Evolutionary conservation across 2,888 invertebrate species (phyloP), one percentile per base, ranked within the genome.

Genomic region (Drosophila imparisetae): DNA sequence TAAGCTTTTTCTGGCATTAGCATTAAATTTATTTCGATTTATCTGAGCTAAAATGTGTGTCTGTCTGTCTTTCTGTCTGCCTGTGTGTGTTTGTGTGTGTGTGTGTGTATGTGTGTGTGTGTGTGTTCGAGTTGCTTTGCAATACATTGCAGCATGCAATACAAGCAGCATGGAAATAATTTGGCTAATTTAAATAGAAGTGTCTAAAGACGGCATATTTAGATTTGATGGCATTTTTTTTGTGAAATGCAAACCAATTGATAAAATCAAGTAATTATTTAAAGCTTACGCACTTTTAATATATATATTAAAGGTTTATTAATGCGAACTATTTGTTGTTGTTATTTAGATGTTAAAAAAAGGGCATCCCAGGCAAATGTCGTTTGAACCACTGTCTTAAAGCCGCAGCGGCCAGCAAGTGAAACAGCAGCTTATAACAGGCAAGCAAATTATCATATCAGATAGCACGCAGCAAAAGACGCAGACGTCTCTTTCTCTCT

Each of bases 371-470:
- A 30, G 29, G 21, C 21, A 21, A 57, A 30, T 30, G 30, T 30
- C 29, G 21, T 21, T 57, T 2, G 57, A 42, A 42, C 10, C 40
- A 30, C 42, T 15, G 42, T 42, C 21, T 42, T 42, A 30, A 32
- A 57, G 49, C 11, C 18, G 27, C 49, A 11, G 48, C 13, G 45
- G 21, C 45, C 7, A 45, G 45, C 45, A 30, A 42, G 53, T 36
- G 30, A 36, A 36, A 18, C 60, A 60, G 36, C 42, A 38, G 60
- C 36, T 38, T 60, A 66, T 58, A 79, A 80, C 67, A 50, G 48
- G 67, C 65, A 45, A 67, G 72, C 84, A 85, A 85, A 84, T 84
- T 84, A 84, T 83, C 86, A 78, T 80, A 80, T 83, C 83, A 84
- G 73, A n/a, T 72, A 63, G 57, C 61, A 75, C 75, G 60, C 62